phyloP scores from a whole-genome alignment of 2,797 vertebrate species.

The Phataginus tetradactyla region DNA sequence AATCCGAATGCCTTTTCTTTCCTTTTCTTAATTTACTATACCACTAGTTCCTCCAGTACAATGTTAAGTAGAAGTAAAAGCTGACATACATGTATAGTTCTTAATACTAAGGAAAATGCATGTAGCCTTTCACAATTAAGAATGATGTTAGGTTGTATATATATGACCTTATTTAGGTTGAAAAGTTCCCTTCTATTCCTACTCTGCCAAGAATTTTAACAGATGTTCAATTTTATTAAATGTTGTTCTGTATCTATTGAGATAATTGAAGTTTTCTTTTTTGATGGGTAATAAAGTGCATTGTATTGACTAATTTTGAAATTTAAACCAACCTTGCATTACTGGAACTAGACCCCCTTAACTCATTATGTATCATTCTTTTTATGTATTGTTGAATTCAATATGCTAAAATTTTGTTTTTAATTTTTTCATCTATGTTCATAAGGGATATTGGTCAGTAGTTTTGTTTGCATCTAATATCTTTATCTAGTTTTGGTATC shows the following conservation, averaged over 20 bases:
- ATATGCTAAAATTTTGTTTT: background rate
- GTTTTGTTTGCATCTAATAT: background rate
- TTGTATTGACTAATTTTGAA: background rate
- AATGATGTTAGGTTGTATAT: background rate
- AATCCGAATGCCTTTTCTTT: background rate
- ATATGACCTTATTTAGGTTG: background rate
- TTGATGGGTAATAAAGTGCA: background rate
- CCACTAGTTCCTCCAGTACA: background rate
- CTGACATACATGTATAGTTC: background rate
- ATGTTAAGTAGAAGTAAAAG: background rate
- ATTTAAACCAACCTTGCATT: background rate
- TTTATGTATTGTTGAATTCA: background rate
- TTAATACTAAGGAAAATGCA: background rate
- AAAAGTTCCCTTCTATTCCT: background rate
- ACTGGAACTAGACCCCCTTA: background rate
- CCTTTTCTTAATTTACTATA: background rate
- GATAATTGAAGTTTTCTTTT: background rate
- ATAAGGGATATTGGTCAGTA: background rate
- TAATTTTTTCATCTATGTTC: background rate
- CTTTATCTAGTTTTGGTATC: background rate
- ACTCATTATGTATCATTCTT: background rate
- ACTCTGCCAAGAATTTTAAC: background rate
- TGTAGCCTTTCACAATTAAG: background rate
- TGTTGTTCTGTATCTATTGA: background rate
- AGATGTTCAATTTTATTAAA: background rate